Evolutionary conservation across 92 coral and sea anemone species (phyloP).

Genomic region (Zoanthus solanderi): DNA sequence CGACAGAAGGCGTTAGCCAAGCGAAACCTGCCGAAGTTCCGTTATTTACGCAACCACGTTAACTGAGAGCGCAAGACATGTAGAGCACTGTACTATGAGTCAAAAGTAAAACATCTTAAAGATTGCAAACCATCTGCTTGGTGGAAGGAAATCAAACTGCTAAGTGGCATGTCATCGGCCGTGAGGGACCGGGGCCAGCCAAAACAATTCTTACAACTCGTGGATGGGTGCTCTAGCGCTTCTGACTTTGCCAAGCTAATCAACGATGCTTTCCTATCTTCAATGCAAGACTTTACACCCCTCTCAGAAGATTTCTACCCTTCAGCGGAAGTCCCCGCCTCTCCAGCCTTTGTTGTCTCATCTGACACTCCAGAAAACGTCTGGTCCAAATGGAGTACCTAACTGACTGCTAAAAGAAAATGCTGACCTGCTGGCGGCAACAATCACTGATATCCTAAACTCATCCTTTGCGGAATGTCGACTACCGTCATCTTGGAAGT

Average conservation of each 20-base stretch:
- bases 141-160: too few species aligned
- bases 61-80: background rate
- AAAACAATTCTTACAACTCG: background rate
- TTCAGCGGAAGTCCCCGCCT: background rate
- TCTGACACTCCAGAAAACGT: background rate
- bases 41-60: background rate
- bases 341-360: background rate
- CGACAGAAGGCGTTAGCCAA: background rate
- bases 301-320: conserved; percentile 1
- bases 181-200: background rate
- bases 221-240: background rate
- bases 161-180: background rate
- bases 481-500: conserved; percentile 21
- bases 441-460: conserved; percentile 16
- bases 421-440: conserved; percentile 20
- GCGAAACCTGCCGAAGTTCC: background rate
- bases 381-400: conserved; percentile 7
- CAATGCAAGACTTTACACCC: background rate
- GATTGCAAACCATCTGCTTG: too few species aligned
- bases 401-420: conserved; percentile 12
- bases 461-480: conserved; percentile 1
- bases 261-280: background rate
- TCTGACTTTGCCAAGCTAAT: background rate
- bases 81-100: background rate
- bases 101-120: background rate